Evolutionary conservation across 1,140 invertebrate genomes (phyloP), one percentile per base, ranked within the genome.

Genomic region (Zelostemma sp.): DNA sequence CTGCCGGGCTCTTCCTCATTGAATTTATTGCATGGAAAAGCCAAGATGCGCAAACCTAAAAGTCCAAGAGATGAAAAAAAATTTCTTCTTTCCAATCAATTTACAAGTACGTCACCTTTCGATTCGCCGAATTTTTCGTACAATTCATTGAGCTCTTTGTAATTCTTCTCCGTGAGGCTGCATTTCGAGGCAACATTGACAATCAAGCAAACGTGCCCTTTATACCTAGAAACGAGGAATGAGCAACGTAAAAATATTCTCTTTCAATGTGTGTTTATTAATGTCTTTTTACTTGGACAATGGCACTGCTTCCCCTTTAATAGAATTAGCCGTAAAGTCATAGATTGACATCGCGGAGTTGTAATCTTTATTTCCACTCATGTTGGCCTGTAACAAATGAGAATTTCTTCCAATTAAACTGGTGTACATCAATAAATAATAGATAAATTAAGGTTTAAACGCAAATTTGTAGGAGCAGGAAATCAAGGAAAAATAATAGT

Each of bases 21-120:
- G 83, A 98, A 98, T 78, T 98, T 96, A 85, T 98, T 97, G 84
- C 96, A 97, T 0, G 97, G 97, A 82, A 98, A 98, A n/a, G 92
- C 96, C 16, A 96, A 84, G 75, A 97, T 95, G 72, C 89, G 88
- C 64, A 95, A 84, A 55, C 91, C 83, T 86, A 25, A 6, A 60
- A 53, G n/a, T n/a, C n/a, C n/a, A n/a, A n/a, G n/a, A n/a, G n/a
- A n/a, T n/a, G n/a, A n/a, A n/a, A n/a, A n/a, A n/a, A n/a, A n/a
- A n/a, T n/a, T n/a, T 35, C 35, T 21, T 17, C 40, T 28, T 28
- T 19, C 35, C n/a, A 12, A 18, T 55, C 5, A 19, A 28, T 47
- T 6, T 43, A 40, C 0, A n/a, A n/a, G n/a, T n/a, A n/a, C n/a
- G n/a, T 67, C 68, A 83, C 84, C 91, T 79, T 89, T 86, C n/a